Conservation (phyloP, 2,888 invertebrate species). For the Drosophila greeni region DNA sequence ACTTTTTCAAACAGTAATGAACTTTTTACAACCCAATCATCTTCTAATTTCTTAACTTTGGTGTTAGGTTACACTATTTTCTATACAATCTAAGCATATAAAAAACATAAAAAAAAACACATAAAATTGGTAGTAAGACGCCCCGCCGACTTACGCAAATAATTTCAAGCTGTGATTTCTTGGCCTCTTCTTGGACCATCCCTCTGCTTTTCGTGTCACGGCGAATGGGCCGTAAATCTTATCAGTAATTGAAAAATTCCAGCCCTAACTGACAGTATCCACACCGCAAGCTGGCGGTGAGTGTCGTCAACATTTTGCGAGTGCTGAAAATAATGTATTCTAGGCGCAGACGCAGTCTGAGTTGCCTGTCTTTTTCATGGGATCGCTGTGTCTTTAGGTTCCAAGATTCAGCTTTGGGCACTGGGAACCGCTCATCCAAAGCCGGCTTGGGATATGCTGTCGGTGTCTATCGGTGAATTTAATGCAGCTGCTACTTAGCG, state of each 20-base stretch:
- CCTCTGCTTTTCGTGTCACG: constrained; percentile 30
- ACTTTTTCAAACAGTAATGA: too few species aligned
- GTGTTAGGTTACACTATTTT: neutral
- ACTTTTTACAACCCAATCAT: neutral
- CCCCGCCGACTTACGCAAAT: constrained; percentile 7
- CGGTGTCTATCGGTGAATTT: constrained; percentile 42
- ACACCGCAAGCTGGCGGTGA: constrained; percentile 42
- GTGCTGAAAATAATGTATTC: constrained; percentile 44
- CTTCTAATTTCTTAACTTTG: neutral
- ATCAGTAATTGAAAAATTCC: constrained; percentile 50
- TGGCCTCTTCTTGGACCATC: constrained; percentile 14
- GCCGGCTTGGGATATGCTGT: constrained; percentile 37
- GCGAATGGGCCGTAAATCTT: constrained; percentile 44
- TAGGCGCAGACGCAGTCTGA: constrained; percentile 28
- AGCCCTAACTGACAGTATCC: constrained; percentile 53
- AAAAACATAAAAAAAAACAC: neutral
- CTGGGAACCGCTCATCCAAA: constrained; percentile 17
- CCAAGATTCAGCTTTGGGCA: neutral
- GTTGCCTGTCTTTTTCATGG: constrained; percentile 19
- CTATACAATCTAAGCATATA: neutral
- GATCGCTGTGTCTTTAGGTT: constrained; percentile 8
- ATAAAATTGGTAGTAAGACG: neutral
- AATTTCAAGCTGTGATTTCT: constrained; percentile 7
- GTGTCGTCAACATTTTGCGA: constrained; percentile 59
- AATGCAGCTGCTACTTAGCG: constrained; percentile 70